Evolutionary conservation across 2,888 invertebrate genomes (phyloP), one percentile per base, ranked within the genome.

Genomic region (Drosophila pseudotakahashii): DNA sequence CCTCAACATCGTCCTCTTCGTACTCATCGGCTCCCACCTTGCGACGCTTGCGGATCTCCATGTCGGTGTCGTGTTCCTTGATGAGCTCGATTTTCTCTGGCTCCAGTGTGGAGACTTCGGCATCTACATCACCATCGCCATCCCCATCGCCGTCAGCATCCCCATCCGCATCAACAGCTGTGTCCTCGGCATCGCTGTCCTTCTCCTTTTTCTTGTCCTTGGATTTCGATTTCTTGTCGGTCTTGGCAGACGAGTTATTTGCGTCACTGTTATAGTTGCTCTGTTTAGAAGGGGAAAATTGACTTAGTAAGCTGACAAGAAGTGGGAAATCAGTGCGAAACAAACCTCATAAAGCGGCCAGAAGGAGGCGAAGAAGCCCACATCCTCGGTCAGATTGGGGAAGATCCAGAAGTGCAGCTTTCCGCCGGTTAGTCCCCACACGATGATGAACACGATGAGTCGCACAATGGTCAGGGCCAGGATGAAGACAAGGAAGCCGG

Each of bases 371-470:
- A 99, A 96, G 94, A 99, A 98, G 57, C 99, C 99, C 32, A 99
- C 99, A 91, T 99, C 99, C 92, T 99, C 99, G 0, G 98, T 98
- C 45, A 99, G 93, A 93, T 99, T 99, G n/a, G 99, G 99, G 86
- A 99, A 94, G 76, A 99, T 94, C 99, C 99, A 99, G 77, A 99
- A 94, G 91, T 99, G 98, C 92, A 99, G 97, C 85, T 96, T 94
- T 6, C 99, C 97, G 68, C 97, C 93, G 0, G 98, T 97, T 14
- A 96, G 84, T 10, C 96, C 90, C 98, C 99, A 99, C 19, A 99
- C 95, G 9, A 96, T 89, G 80, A 97, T 97, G 93, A 99, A 99
- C 54, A 99, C 94, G 63, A 99, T 95, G 73, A 98, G 93, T 58
- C 99, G 96, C 23, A 99, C 93, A 26, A 98, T 95, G 14, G 98